Evolutionary conservation across 2,888 invertebrate genomes (phyloP), one percentile per base, ranked within the genome.

Genomic region (Nemotelus nigrinus): DNA sequence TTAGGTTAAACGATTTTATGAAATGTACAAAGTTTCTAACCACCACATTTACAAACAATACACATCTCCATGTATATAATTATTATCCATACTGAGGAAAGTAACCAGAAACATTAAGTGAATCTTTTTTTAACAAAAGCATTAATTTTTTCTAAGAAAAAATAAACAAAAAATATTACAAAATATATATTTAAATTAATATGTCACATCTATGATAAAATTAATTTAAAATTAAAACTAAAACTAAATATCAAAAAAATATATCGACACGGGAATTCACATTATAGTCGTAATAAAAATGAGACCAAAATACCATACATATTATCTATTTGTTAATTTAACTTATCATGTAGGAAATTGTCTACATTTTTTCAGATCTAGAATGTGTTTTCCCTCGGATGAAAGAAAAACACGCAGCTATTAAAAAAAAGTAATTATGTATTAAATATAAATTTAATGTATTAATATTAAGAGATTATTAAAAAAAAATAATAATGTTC

Each of bases 31-130:
- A 70, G n/a, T 5, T 8, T 43, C 25, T 70, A 53, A 70, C 55
- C 53, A 41, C 70, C 70, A 70, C 53, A 70, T 53, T 25, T 45
- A 53, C 25, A 70, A 43, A 55, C 70, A 55, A 60, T 25, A 25
- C 74, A 74, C 60, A 74, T 74, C 74, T 74, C 74, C 74, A 74
- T 74, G 74, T 74, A 74, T 74, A 74, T 74, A 74, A 63, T 74
- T 74, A 25, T 25, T 25, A 74, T 74, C 48, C 63, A 60, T 60
- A 60, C 74, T 72, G 58, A 65, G 47, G 25, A 68, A 71, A 55
- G 47, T 60, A 70, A 70, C 53, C 39, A 70, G 44, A 25, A 43
- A 47, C 45, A 55, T 70, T 63, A 63, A 63, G 70, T 55, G 10
- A 6, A 57, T 74, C 74, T 74, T 74, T 74, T 74, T 74, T 63